A percentile compares a stretch with the other conserved stretches of the same genome.
phyloP scores from a whole-genome alignment of 1,140 invertebrate species.

The Trigoniulus corallinus region DNA sequence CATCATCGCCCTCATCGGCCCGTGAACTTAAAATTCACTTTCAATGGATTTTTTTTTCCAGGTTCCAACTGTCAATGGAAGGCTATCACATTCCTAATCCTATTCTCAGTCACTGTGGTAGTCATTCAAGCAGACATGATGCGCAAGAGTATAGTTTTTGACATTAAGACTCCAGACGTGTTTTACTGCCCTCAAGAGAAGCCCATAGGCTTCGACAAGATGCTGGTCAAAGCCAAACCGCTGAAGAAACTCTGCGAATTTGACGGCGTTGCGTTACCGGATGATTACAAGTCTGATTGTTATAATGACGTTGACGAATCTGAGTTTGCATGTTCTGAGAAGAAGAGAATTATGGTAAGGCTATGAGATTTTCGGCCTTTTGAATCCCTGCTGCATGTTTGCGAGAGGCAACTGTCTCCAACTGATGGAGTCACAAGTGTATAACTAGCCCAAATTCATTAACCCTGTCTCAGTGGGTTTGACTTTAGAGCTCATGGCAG shows the following conservation, averaged over 20 bases:
- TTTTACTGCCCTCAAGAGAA: conserved; percentile 60
- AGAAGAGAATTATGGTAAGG: conserved; percentile 62
- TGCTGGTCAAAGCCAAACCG: conserved; percentile 41
- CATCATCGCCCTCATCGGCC: too few species aligned
- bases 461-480: too few species aligned
- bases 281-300: conserved; percentile 60
- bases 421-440: too few species aligned
- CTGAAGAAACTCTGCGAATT: conserved; percentile 57
- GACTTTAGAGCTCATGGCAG: too few species aligned
- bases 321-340: conserved; percentile 64
- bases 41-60: too few species aligned
- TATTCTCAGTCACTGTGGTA: not conserved
- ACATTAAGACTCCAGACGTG: conserved; percentile 63
- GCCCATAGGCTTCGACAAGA: conserved; percentile 25
- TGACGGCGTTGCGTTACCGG: conserved; percentile 42
- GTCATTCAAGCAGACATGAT: conserved; percentile 46
- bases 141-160: conserved; percentile 61
- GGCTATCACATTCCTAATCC: too few species aligned
- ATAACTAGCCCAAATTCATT: too few species aligned
- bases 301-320: conserved; percentile 65
- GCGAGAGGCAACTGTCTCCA: too few species aligned
- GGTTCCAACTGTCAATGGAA: too few species aligned
- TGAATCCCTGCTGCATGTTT: too few species aligned
- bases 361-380: too few species aligned
- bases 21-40: too few species aligned